Base-by-base conservation (phyloP, 2,888 invertebrate genomes). In the Odontomyia ornata region DNA sequence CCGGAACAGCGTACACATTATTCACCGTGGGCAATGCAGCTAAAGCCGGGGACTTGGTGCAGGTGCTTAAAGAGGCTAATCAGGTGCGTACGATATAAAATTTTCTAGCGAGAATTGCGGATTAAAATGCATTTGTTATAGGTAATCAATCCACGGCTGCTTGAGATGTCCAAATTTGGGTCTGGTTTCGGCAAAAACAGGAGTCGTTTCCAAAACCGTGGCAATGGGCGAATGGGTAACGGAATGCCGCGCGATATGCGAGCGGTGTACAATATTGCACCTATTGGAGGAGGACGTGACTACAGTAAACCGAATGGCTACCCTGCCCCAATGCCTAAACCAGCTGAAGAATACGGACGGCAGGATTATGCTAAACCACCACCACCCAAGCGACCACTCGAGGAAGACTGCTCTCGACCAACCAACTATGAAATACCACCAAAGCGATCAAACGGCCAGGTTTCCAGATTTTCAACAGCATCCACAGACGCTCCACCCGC, bases 1-100 rank as follows among this genome's bases (percentile, higher is more conserved):
- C 95, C 57, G 97, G 97, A 82, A 98, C 97, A 1, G 97, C 98
- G 0, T 98, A 98, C 88, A 98, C 98, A 15, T 93, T 98, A 86
- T 98, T 98, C 87, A 98, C 98, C 1, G 93, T 93, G 0, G 91
- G 91, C 80, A 98, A 98, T 87, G 91, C 93, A 47, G 93, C 95
- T 81, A 97, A 98, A 89, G 97, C 97, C 3, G 91, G 90, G 83
- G 98, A 98, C 87, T 89, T 98, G 84, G 93, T 98, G 83, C 92
- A 94, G 81, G 97, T 98, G 75, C 88, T 98, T 79, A 92, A 94
- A 83, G 98, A 98, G 86, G 98, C 98, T 0, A 96, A 97, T 84
- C 98, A 98, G 88, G 91, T 91, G 80, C 65, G 78, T 78, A n/a
- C 3, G 5, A 3, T 36, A 5, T 36, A 18, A 52, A 4, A 52